Evolutionary conservation across 92 coral and sea anemone genomes (phyloP), one percentile per base, ranked within the genome.

Genomic region (Blastomussa wellsi): DNA sequence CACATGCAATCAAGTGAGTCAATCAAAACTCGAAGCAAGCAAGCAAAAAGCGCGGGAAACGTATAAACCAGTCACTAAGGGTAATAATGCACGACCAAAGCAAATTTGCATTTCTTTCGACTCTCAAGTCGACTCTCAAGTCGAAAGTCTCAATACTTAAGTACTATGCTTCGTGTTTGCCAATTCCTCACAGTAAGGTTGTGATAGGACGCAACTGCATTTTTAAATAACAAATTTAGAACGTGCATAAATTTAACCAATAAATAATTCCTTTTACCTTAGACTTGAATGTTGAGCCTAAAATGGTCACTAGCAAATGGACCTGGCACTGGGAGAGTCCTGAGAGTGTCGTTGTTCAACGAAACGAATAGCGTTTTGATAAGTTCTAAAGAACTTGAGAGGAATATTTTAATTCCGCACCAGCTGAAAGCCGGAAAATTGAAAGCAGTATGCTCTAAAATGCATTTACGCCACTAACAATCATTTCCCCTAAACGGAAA

Each of bases 171-270:
- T 57, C 22, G 20, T 59, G 31, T 60, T 60, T 60, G 33, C 6
- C 8, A 7, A 26, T 12, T 26, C 33, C 67, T 12, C 15, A 33
- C 15, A 60, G 2, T 57, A 22, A 57, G 24, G 39, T 14, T 19
- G 26, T 29, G 39, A 69, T 38, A 69, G 36, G 74, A 36, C 44
- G 26, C 39, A 35, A 33, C 3, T 69, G 74, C 44, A 19, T 17
- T 69, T 37, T 69, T 69, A 69, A 69, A 69, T 69, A 68, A 22
- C 29, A 69, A 69, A 37, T 36, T 69, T 68, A 60, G 4, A n/a
- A n/a, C 4, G 47, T 36, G 44, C 74, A 37, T 57, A 22, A 57
- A 57, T 69, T 69, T 19, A 69, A 35, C 74, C 28, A 69, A 69
- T 69, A 69, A 69, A 36, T 69, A 69, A 44, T 69, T 36, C 14